phyloP scores from a whole-genome alignment of 1,140 invertebrate species.

The Brachystomella parvula region DNA sequence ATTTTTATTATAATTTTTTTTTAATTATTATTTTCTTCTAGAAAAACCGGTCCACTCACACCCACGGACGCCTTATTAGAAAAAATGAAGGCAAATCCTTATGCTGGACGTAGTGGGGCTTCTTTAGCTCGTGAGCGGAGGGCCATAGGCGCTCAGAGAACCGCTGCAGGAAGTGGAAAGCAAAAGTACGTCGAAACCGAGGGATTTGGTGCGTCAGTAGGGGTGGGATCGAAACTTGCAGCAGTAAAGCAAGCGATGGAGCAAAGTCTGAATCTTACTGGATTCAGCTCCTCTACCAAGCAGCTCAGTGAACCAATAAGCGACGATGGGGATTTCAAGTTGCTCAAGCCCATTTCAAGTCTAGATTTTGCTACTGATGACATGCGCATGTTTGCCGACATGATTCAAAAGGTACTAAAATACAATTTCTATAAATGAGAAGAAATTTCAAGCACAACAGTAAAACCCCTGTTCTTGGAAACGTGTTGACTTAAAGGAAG shows the following conservation, averaged over 20 bases:
- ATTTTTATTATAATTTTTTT: not conserved
- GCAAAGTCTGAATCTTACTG: slow-evolving; percentile 1
- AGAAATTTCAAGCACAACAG: too few species aligned
- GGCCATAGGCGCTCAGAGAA: too few species aligned
- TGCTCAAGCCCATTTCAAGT: slow-evolving; percentile 44
- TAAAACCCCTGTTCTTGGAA: too few species aligned
- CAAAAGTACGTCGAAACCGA: slow-evolving; percentile 7
- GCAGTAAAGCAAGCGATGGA: slow-evolving; percentile 7
- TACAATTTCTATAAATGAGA: not conserved
- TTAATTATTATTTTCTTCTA: slow-evolving; percentile 3
- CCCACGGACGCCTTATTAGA: not conserved
- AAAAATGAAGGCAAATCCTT: slow-evolving; percentile 11
- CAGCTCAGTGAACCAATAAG: not conserved
- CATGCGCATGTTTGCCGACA: slow-evolving; percentile 50
- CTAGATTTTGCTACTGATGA: slow-evolving; percentile 46
- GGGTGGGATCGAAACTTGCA: not conserved
- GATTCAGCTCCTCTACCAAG: too few species aligned
- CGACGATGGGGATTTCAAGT: slow-evolving; percentile 31
- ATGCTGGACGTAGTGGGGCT: not conserved
- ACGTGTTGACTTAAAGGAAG: too few species aligned
- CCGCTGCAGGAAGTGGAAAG: not conserved
- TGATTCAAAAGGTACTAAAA: slow-evolving; percentile 45
- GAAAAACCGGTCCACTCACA: not conserved
- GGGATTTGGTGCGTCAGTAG: not conserved
- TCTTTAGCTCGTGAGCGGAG: not conserved